A percentile compares a stretch with the other conserved stretches of the same genome.
Evolutionary conservation across 2,888 invertebrate species (phyloP).

Genomic region (Oscheius onirici): DNA sequence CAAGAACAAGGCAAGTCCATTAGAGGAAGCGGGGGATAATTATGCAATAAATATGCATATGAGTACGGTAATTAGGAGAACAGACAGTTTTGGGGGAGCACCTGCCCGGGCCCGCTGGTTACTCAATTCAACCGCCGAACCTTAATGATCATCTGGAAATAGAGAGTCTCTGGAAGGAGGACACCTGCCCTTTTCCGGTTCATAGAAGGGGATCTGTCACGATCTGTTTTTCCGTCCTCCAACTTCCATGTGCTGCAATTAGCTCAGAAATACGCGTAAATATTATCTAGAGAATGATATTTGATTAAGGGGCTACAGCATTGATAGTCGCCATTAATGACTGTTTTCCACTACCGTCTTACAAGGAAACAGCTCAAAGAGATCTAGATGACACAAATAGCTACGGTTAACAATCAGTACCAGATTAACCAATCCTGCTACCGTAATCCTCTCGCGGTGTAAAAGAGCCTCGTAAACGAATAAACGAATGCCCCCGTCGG

Average conservation of each 20-base stretch:
- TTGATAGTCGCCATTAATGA: conserved; percentile 10
- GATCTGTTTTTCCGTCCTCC: not conserved
- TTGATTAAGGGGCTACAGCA: conserved; percentile 10
- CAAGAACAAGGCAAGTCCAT: conserved; percentile 14
- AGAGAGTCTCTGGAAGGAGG: not conserved
- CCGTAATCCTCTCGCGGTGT: conserved; percentile 19
- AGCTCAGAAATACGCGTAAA: not conserved
- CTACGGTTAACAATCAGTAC: too few relatives aligned
- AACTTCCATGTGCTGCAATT: not conserved
- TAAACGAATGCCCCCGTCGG: conserved; percentile 17
- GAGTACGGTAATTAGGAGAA: conserved; percentile 60
- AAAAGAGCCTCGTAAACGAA: conserved; percentile 16
- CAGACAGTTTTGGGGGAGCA: conserved; percentile 64
- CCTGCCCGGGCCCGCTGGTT: conserved; percentile 10
- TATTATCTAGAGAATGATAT: conserved; percentile 3
- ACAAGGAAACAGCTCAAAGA: not conserved
- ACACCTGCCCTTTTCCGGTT: not conserved
- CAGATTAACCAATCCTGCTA: not conserved
- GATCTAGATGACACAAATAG: not conserved
- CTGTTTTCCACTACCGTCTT: not conserved
- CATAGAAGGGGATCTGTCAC: too few relatives aligned
- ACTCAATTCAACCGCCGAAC: conserved; percentile 4
- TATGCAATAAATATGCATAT: conserved; percentile 45
- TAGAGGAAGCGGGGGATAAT: too few relatives aligned
- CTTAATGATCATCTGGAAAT: conserved; percentile 9